Evolutionary conservation across 2,113 vertebrate species (phyloP).

Genomic region (Scopus umbretta): DNA sequence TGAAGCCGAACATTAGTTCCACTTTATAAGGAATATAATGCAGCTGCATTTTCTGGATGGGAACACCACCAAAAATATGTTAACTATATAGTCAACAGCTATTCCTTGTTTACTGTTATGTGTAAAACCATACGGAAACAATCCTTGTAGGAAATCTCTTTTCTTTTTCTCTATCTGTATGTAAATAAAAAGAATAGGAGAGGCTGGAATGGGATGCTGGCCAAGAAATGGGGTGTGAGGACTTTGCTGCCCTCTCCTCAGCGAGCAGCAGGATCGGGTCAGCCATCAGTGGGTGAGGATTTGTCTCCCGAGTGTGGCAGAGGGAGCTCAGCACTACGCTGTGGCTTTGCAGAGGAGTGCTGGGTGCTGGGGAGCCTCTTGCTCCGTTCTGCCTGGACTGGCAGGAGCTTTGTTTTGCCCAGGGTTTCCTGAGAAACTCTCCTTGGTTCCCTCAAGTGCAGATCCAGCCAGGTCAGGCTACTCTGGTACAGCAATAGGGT

Average conservation of each 20-base stretch:
- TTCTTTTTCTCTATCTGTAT: not conserved
- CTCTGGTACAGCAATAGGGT: not conserved
- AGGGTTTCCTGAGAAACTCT: not conserved
- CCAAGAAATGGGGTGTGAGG: not conserved
- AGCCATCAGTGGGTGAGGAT: not conserved
- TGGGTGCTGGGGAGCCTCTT: not conserved
- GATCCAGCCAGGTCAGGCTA: not conserved
- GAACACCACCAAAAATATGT: constrained; percentile 38
- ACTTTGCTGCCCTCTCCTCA: not conserved
- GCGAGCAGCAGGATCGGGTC: not conserved
- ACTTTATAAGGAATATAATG: constrained; percentile 47
- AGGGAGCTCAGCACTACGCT: not conserved
- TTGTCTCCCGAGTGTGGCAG: not conserved
- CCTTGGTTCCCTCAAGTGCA: not conserved
- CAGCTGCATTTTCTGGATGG: constrained; percentile 59
- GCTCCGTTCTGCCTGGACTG: not conserved
- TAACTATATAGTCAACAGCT: constrained; percentile 12
- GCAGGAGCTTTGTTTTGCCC: not conserved
- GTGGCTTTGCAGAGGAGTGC: not conserved
- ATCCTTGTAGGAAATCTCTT: not conserved
- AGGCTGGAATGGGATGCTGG: not conserved
- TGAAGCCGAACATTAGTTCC: not conserved
- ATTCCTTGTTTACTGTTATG: constrained; percentile 30
- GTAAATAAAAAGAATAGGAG: not conserved
- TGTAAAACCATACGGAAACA: not conserved